Conservation (phyloP, 2,888 invertebrate genomes). For the Abrostola triplasia region DNA sequence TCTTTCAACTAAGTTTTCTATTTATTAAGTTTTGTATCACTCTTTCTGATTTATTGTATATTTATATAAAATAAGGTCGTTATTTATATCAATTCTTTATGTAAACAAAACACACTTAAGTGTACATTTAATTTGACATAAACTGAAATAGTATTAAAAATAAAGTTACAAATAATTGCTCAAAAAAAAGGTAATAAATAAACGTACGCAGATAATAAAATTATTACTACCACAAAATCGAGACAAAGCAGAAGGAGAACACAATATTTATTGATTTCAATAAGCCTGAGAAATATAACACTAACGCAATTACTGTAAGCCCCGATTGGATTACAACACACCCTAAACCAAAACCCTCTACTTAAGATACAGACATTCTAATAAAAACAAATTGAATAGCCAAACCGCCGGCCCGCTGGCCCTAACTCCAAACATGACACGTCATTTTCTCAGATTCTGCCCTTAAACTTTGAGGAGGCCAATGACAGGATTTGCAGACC, state of each 20-base stretch:
- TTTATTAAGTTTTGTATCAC: no score
- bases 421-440: slow-evolving; percentile 55
- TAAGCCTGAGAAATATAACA: background rate
- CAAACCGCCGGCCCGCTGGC: slow-evolving; percentile 25
- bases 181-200: no score
- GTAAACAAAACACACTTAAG: no score
- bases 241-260: background rate
- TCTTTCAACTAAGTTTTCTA: no score
- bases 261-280: background rate
- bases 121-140: no score
- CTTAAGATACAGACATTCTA: slow-evolving; percentile 41
- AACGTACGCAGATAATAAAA: no score
- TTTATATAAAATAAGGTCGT: no score
- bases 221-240: no score
- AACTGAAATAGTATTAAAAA: no score
- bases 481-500: slow-evolving; percentile 75
- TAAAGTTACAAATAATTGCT: no score
- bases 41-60: no score
- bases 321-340: slow-evolving; percentile 10
- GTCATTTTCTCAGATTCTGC: slow-evolving; percentile 59
- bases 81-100: no score
- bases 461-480: slow-evolving; percentile 75
- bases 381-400: slow-evolving; percentile 58
- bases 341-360: slow-evolving; percentile 14
- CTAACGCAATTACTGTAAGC: slow-evolving; percentile 6